Base-by-base conservation (phyloP, 2,888 invertebrate species). In the Cancer borealis region DNA sequence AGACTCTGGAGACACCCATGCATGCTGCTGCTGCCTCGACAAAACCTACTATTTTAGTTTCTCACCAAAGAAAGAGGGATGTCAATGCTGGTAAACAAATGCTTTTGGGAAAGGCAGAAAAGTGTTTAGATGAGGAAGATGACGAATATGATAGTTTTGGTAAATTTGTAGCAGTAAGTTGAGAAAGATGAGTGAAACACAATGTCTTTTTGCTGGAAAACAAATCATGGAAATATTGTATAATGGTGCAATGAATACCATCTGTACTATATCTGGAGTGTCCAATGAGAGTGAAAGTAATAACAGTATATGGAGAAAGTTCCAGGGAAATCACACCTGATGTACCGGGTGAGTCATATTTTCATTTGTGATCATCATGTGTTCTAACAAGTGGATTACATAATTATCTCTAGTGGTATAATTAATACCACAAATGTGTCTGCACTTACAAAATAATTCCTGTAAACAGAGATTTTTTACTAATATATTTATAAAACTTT, bases 381-480 rank as follows among this genome's bases (percentile, higher is more conserved):
- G 46, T 87, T 87, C 39, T 87, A 87, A 39, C 46, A n/a, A 87
- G 46, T 87, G 87, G 87, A 87, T 87, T 87, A 87, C 2, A 87
- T 4, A 46, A 87, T 87, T 3, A 87, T 87, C 30, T 87, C 46
- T 87, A 87, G 39, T 87, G 87, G 87, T 87, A 87, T 87, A 39
- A 87, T 87, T 87, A 46, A 87, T 87, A 87, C 39, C 87, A 87
- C 87, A 30, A n/a, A 87, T 87, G 46, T 87, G 87, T 87, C 87
- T 46, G 39, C 87, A n/a, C 87, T 26, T 87, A 45, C 39, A 87
- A 87, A 46, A 14, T n/a, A 87, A 87, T 87, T 66, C n/a, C n/a
- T 66, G n/a, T 66, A 46, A 87, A 46, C 39, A 39, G 87, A 3
- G n/a, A 45, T 87, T 45, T 87, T 87, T 39, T 46, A 87, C 87